Base-by-base conservation (phyloP, 2,888 invertebrate species). In the Pyrocoelia pectoralis region DNA sequence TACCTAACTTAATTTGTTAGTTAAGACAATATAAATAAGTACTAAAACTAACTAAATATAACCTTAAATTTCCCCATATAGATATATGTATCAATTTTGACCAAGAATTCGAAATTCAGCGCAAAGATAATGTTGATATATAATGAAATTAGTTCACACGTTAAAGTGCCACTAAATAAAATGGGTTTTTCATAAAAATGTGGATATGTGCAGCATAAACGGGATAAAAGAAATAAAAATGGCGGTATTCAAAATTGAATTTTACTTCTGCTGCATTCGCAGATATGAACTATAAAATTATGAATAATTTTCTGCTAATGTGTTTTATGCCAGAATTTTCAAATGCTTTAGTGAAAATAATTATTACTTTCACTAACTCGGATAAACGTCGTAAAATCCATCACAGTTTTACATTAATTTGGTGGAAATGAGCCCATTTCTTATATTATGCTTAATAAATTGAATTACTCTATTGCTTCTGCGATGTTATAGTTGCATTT, bases 1-100 rank as follows among this genome's bases (percentile, higher is more conserved):
- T 57, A 57, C 33, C 49, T 49, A 49, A 56, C 50, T 57, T 49
- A 57, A 57, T 57, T 57, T 49, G 50, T 50, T 50, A 50, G 38
- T 50, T 50, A 50, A 50, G 49, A 49, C 56, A 50, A 50, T 50
- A 50, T 57, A 57, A 57, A 50, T 49, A 57, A 57, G 50, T 50
- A 19, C 18, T 38, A 48, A 29, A 56, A 17, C 24, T 57, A 41
- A 41, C 40, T 24, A 40, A 50, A 40, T 49, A 33, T 49, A 33
- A 49, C 24, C 38, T 38, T 50, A 46, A 18, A 17, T 46, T 46
- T 18, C 10, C 17, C 10, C 14, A 13, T 13, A n/a, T 13, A 13
- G 12, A 6, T n/a, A 41, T 6, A 14, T 18, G 46, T 46, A 17
- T 3, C 5, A 17, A 17, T 18, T 18, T 9, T 2, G 1, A 17